A percentile compares a stretch with the other conserved stretches of the same genome.
phyloP scores from a whole-genome alignment of 2,888 invertebrate species.

The Erebia ligea region DNA sequence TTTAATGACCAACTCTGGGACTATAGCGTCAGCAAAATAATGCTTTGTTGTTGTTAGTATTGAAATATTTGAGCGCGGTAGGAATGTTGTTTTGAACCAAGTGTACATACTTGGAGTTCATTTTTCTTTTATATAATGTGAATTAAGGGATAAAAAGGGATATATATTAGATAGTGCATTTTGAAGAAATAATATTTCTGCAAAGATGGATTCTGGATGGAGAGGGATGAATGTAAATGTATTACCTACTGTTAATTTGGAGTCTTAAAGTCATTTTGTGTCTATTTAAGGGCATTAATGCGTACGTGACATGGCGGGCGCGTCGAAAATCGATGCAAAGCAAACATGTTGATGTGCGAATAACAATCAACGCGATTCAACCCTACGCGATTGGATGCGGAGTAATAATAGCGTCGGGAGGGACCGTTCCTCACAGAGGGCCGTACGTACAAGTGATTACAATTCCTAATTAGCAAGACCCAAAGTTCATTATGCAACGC shows the following conservation, averaged over 20 bases:
- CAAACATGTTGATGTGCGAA: slow-evolving; percentile 79
- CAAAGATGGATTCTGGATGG: not conserved
- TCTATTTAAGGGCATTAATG: slow-evolving; percentile 33
- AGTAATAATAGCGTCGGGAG: slow-evolving; percentile 69
- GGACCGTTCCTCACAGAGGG: slow-evolving; percentile 55
- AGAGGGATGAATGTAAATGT: not conserved
- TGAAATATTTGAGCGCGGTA: slow-evolving; percentile 21
- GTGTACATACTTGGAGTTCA: slow-evolving; percentile 11
- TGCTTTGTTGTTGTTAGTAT: slow-evolving; percentile 12
- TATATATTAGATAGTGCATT: not conserved
- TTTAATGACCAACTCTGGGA: slow-evolving; percentile 16
- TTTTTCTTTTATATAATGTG: not conserved
- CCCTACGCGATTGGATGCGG: slow-evolving; percentile 59
- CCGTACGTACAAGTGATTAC: slow-evolving; percentile 31
- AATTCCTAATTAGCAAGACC: slow-evolving; percentile 19
- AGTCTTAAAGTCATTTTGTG: slow-evolving; percentile 20
- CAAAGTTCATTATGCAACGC: slow-evolving; percentile 29
- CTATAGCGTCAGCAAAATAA: slow-evolving; percentile 14
- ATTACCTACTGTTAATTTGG: not conserved
- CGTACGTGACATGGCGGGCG: slow-evolving; percentile 44
- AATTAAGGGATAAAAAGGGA: not conserved
- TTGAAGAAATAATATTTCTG: not conserved
- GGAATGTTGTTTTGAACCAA: not conserved
- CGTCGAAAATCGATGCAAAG: slow-evolving; percentile 72
- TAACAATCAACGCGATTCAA: slow-evolving; percentile 74